Evolutionary conservation across 2,113 vertebrate genomes (phyloP), one percentile per base, ranked within the genome.

Genomic region (Pangasianodon gigas): DNA sequence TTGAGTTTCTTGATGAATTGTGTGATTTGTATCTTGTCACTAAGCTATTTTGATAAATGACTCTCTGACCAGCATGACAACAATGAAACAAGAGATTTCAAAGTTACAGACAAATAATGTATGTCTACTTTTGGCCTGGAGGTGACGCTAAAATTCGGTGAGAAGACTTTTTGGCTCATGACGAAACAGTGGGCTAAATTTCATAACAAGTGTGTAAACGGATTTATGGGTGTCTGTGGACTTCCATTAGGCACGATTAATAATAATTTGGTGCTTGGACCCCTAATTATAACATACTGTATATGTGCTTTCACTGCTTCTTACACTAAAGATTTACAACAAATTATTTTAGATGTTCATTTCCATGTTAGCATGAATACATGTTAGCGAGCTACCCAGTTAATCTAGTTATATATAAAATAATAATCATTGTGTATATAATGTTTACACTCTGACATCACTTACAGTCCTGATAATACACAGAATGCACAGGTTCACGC

Each of bases 401-500:
- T 10, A 26, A 10, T 65, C 62, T 2, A 29, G 62, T 29, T 29
- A 8, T 65, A 65, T 29, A 65, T 9, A 69, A 32, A 62, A 26
- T 24, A 62, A 26, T 6, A 32, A 32, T 60, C 3, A 58, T 29
- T n/a, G 29, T 37, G 67, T 69, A 14, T 11, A 69, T 32, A 32
- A 11, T 65, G 9, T 26, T 37, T 85, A 54, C 54, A n/a, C 74
- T 67, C 75, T 80, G 37, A 90, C 26, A 26, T 37, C 87, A 81
- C 58, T 18, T 83, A 51, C 37, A 58, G 18, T 54, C 18, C 52
- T 46, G 74, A 26, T 60, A 56, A 13, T 21, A 13, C 18, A 58
- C 81, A 9, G 21, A 18, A 7, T 9, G 3, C 21, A 44, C 32
- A 44, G 41, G 37, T 74, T 74, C 41, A 7, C 9, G 16, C 32